Evolutionary conservation across 2,113 vertebrate species (phyloP).

Genomic region (Corythornis cristatus): DNA sequence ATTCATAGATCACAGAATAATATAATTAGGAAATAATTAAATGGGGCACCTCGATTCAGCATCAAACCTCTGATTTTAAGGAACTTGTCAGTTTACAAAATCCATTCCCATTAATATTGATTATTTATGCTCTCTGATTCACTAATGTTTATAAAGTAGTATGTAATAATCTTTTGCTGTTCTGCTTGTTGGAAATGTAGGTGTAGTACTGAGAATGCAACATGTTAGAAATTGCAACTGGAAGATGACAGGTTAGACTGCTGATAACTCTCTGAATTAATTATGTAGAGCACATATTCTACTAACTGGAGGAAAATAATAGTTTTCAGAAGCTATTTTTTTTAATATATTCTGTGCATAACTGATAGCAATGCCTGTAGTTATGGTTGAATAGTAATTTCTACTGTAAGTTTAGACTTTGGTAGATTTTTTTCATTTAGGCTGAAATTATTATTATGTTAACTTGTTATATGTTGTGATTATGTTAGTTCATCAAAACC

Average conservation of each 20-base stretch:
- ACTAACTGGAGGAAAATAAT: not conserved
- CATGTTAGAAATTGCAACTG: not conserved
- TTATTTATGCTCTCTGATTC: not conserved
- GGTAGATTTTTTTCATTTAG: not conserved
- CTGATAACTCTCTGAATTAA: not conserved
- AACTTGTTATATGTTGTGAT: not conserved
- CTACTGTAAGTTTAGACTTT: not conserved
- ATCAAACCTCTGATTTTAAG: too few relatives aligned
- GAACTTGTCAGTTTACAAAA: not conserved
- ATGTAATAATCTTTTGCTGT: not conserved
- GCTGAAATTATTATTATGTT: not conserved
- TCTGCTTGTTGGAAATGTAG: not conserved
- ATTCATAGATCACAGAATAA: not conserved
- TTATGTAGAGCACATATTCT: not conserved
- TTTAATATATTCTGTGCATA: not conserved
- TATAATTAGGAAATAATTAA: not conserved
- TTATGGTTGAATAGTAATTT: not conserved
- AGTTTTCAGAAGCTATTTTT: not conserved
- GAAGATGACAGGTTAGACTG: conserved; percentile 5
- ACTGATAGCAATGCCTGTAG: not conserved
- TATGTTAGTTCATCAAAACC: not conserved
- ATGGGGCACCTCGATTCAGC: not conserved
- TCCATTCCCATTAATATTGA: not conserved
- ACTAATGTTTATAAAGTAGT: not conserved
- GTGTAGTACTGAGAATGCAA: not conserved